Evolutionary conservation across 2,797 vertebrate genomes (phyloP).

Genomic region (Coregonus suidteri): DNA sequence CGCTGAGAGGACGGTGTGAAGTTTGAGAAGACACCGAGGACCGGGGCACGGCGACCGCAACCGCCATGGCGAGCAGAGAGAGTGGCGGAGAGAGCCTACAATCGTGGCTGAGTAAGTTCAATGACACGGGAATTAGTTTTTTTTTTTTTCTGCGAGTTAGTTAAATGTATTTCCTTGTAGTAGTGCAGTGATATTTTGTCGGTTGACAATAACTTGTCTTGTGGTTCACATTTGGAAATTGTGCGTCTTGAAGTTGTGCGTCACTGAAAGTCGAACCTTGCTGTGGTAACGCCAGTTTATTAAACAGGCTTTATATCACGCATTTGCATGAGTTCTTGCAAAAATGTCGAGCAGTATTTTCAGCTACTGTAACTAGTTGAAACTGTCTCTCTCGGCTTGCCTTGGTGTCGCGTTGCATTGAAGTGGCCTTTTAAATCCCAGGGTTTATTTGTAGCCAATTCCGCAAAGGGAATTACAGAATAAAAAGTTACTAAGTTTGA

Average conservation of each 20-base stretch:
- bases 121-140: neutral
- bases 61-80: constrained; percentile 66
- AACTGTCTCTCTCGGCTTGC: too few relatives aligned
- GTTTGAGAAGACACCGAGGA: constrained; percentile 21
- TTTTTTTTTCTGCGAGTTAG: neutral
- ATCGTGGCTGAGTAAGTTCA: constrained; percentile 72
- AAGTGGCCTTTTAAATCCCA: neutral
- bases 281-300: neutral
- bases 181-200: neutral
- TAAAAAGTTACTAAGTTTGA: too few relatives aligned
- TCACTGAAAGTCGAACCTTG: neutral
- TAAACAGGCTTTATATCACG: neutral
- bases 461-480: neutral
- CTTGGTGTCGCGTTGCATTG: neutral
- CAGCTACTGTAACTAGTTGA: too few relatives aligned
- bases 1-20: constrained; percentile 40
- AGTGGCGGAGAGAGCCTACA: constrained; percentile 55
- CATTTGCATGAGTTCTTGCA: neutral
- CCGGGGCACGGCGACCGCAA: neutral
- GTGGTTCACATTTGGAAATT: neutral
- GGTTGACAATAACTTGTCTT: neutral
- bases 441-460: neutral
- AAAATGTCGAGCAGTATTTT: neutral
- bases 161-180: neutral
- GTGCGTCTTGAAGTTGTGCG: neutral